Evolutionary conservation across 2,797 vertebrate species (phyloP).

Genomic region (Picus viridis): DNA sequence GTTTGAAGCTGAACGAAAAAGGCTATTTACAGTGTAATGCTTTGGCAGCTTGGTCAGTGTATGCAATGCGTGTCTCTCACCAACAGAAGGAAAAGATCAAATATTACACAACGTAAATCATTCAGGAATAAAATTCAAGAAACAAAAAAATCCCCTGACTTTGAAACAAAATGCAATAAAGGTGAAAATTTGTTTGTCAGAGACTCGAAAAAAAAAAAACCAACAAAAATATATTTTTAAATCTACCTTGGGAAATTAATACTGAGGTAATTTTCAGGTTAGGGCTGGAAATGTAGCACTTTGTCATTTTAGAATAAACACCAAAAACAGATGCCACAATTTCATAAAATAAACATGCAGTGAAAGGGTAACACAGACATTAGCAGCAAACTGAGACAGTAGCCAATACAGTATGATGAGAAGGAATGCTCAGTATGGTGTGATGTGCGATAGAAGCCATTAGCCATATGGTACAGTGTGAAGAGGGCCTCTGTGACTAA

Average conservation of each 20-base stretch:
- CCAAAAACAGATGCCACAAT: slow-evolving; percentile 76
- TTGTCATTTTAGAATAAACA: slow-evolving; percentile 78
- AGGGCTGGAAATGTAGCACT: slow-evolving; percentile 58
- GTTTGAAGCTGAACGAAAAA: not conserved
- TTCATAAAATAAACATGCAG: slow-evolving; percentile 85
- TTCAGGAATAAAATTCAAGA: not conserved
- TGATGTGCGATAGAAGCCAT: slow-evolving; percentile 74
- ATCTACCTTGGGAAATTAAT: slow-evolving; percentile 74
- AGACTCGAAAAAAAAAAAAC: slow-evolving; percentile 35
- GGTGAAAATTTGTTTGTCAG: slow-evolving; percentile 37
- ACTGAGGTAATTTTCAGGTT: slow-evolving; percentile 65
- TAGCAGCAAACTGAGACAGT: slow-evolving; percentile 78
- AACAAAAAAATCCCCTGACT: not conserved
- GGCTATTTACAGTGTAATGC: not conserved
- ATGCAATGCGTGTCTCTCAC: not conserved
- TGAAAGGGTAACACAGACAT: slow-evolving; percentile 80
- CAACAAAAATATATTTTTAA: slow-evolving; percentile 61
- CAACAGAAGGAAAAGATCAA: not conserved
- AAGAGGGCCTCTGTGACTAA: slow-evolving; percentile 77
- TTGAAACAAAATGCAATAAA: slow-evolving; percentile 35
- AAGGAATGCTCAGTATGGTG: slow-evolving; percentile 79
- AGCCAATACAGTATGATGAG: slow-evolving; percentile 77
- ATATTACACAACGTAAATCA: not conserved
- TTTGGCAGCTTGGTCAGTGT: not conserved
- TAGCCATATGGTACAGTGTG: slow-evolving; percentile 83